These are phyloP conservation scores for Philotrypesis tridentata DNA, from an alignment of 1,140 invertebrate species.

Conservation along the genomic window DNA sequence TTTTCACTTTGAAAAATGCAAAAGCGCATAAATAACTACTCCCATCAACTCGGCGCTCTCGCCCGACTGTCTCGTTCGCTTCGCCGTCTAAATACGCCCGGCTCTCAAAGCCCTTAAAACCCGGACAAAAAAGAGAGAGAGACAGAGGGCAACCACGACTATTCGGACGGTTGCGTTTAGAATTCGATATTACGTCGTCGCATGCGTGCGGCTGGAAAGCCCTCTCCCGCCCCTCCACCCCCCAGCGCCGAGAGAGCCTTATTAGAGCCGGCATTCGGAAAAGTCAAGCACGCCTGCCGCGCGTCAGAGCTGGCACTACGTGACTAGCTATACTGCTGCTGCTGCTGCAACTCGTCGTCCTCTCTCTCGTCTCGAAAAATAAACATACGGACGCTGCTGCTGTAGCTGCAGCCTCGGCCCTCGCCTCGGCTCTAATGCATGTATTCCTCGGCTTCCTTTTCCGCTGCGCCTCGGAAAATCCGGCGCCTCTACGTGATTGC, in stretches of 20 bases:
- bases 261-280: constrained; percentile 18
- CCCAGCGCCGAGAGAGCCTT: not conserved
- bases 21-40: too few relatives aligned
- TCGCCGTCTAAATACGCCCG: not conserved
- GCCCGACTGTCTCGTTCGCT: not conserved
- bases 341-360: not conserved
- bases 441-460: constrained; percentile 26
- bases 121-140: not conserved
- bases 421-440: constrained; percentile 12
- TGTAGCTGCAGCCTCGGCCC: not conserved
- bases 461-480: not conserved
- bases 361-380: constrained; percentile 21
- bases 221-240: too few relatives aligned
- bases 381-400: constrained; percentile 21
- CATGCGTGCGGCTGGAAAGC: not conserved
- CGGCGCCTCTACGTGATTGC: constrained; percentile 30
- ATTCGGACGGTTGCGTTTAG: not conserved
- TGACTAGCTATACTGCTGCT: too few relatives aligned
- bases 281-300: not conserved
- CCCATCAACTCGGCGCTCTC: too few relatives aligned
- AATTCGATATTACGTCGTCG: constrained; percentile 15
- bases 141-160: not conserved
- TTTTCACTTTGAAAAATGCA: too few relatives aligned
- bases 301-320: not conserved
- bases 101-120: not conserved